Base-by-base conservation (phyloP, 2,113 vertebrate genomes). In the Mola mola region DNA sequence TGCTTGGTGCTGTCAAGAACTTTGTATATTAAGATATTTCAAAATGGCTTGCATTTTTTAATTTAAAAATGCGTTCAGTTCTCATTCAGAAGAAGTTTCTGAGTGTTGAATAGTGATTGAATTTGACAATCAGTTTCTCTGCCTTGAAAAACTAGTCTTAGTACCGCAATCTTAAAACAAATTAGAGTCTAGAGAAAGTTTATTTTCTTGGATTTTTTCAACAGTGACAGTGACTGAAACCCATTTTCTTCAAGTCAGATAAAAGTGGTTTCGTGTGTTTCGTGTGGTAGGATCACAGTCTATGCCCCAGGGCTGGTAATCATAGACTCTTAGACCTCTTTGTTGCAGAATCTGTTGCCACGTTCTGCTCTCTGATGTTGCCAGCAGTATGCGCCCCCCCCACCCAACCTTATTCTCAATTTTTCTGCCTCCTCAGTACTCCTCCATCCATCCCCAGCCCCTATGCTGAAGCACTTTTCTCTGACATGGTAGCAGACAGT, bases 1-100 rank as follows among this genome's bases (percentile, higher is more conserved):
- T 84, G 72, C 72, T 70, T 59, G 65, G 17, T 74, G 63, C 67
- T 66, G 78, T 86, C 82, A 85, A 78, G 69, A 86, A 81, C 59
- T 75, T 55, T 44, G 29, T 59, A 63, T 78, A 79, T 84, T 57
- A 77, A 88, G 77, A 78, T 71, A 65, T 71, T 76, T 78, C 47
- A 81, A 43, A 81, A 75, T 69, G 3, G 5, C 68, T 72, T 82
- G 72, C 37, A 67, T 26, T 81, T 66, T 68, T 69, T 59, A 64
- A 59, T 75, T 78, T 63, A 78, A 43, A 75, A 48, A 34, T 34
- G 33, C 33, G 11, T 34, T 34, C 33, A 2, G 15, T 34, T 34
- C 33, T 15, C 5, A 10, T 15, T 34, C 12, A 34, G 15, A 34
- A 34, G 33, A 34, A 34, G 9, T 13, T 12, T 62, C 48, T 57